Base-by-base conservation (phyloP, 2,888 invertebrate species). In the Cantharis rustica region DNA sequence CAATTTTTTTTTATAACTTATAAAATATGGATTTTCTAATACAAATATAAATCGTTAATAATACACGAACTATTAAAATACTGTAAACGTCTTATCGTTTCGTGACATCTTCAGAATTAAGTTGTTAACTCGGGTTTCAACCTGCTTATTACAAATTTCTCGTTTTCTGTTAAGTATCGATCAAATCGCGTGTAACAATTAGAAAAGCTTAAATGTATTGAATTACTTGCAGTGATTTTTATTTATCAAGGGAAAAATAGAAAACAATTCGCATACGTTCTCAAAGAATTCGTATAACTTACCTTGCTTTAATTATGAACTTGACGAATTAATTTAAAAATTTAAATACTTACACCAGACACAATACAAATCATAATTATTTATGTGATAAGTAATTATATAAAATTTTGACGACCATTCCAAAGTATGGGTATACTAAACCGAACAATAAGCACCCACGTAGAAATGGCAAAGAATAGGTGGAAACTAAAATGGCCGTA, bases 401-500 rank as follows among this genome's bases (percentile, higher is more conserved):
- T 47, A 47, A 47, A 47, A 47, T 47, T 47, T 47, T 47, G 47
- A 47, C 47, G 47, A 47, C 47, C 47, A n/a, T n/a, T 47, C 47
- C 5, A 9, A 23, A 23, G 23, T 23, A 23, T 20, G 13, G 13
- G 13, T 47, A 47, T 68, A 69, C 31, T 70, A 47, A 69, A 61
- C 61, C 61, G 64, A 68, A 16, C 68, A 63, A 71, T 75, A 71
- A 47, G 75, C 75, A 68, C 75, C 75, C 72, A 75, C 75, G 71
- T 72, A 63, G 17, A 47, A 47, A 47, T 47, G n/a, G n/a, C 63
- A 69, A 75, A 75, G 71, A 75, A 75, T 75, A 71, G 75, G 75
- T 75, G 72, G 75, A 75, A 75, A 71, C 75, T 72, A 72, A 75
- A 75, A 72, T 75, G 75, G 72, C 71, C 69, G 71, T 63, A 72